phyloP scores from a whole-genome alignment of 2,113 vertebrate genomes.

The Saiga tatarica region DNA sequence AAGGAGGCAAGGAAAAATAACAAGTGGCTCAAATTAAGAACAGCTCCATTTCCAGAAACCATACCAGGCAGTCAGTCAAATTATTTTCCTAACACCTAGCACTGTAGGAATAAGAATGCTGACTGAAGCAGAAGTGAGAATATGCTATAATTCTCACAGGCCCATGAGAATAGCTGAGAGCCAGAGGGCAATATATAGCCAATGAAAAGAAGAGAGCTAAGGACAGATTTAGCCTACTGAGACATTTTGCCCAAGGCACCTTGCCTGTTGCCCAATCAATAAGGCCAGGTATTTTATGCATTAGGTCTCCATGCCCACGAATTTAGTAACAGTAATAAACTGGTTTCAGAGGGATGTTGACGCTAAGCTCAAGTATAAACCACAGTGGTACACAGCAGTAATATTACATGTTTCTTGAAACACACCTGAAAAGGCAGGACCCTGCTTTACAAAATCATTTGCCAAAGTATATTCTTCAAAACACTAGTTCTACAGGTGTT shows the following conservation, averaged over 20 bases:
- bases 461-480: constrained; percentile 39
- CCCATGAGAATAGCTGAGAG: background rate
- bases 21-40: background rate
- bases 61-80: background rate
- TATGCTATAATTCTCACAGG: background rate
- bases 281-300: background rate
- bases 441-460: background rate
- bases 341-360: constrained; percentile 8
- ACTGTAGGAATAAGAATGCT: background rate
- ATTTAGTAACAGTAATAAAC: background rate
- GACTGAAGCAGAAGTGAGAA: background rate
- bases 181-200: background rate
- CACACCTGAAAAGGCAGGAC: background rate
- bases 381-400: background rate
- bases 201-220: background rate
- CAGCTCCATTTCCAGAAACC: background rate
- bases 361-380: background rate
- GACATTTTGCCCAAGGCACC: background rate
- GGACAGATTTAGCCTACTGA: background rate
- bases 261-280: background rate
- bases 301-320: background rate
- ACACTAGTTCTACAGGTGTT: background rate
- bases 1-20: background rate
- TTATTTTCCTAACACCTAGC: background rate
- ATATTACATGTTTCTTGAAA: constrained; percentile 20